Evolutionary conservation across 2,797 vertebrate genomes (phyloP).

Genomic region (Macroramphosus scolopax): DNA sequence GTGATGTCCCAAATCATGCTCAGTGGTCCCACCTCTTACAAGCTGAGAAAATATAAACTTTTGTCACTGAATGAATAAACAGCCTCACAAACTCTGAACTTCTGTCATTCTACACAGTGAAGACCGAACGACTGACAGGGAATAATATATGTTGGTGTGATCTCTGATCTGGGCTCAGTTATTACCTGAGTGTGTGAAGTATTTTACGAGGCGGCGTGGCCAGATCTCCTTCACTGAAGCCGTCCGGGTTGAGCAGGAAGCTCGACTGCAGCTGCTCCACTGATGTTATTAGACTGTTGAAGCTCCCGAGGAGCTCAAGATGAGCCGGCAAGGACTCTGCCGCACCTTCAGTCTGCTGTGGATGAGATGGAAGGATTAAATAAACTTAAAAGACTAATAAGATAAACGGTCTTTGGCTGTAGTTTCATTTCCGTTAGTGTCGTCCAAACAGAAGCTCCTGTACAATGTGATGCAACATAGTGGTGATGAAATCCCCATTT

Average conservation of each 20-base stretch:
- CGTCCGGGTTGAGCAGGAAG: conserved; percentile 88
- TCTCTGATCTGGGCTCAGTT: no score
- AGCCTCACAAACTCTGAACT: no score
- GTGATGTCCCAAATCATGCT: no score
- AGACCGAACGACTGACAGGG: no score
- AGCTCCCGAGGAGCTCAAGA: conserved; percentile 88
- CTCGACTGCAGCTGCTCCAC: conserved; percentile 92
- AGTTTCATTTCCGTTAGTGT: no score
- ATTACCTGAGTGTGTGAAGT: conserved; percentile 89
- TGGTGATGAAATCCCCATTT: neutral
- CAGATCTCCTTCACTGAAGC: conserved; percentile 86
- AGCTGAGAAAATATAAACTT: no score
- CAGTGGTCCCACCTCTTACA: no score
- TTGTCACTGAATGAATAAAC: no score
- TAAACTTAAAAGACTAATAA: neutral
- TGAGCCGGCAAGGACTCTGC: conserved; percentile 81
- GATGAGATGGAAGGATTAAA: neutral
- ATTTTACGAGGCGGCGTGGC: conserved; percentile 90
- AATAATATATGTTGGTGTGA: no score
- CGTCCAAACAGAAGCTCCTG: no score
- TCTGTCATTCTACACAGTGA: no score
- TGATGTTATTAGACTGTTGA: conserved; percentile 88
- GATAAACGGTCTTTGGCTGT: neutral
- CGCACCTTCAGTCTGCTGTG: conserved; percentile 61
- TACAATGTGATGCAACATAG: no score